These are phyloP conservation scores for Anodontia alba DNA, from an alignment of 2,888 invertebrate species.

Conservation along the genomic window DNA sequence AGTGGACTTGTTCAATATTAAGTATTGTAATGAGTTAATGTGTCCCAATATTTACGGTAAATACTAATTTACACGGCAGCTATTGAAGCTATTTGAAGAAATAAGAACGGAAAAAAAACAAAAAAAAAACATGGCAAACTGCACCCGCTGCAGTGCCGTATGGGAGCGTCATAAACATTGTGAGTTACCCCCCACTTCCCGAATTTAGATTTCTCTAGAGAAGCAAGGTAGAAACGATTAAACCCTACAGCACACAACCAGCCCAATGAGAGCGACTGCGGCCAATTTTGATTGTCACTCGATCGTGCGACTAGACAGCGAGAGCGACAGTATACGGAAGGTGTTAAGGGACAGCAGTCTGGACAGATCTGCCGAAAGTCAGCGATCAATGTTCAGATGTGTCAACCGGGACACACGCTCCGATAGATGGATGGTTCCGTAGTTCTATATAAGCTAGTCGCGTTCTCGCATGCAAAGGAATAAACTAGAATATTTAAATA, in stretches of 20 bases:
- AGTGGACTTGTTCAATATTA: too few species aligned
- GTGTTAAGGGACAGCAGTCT: too few species aligned
- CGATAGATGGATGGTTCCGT: constrained; percentile 22
- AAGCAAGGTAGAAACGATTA: constrained; percentile 65
- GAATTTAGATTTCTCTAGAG: constrained; percentile 64
- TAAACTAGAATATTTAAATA: too few species aligned
- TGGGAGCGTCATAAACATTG: constrained; percentile 71
- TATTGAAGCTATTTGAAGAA: too few species aligned
- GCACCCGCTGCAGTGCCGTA: constrained; percentile 64
- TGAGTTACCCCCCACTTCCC: constrained; percentile 76
- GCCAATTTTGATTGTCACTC: constrained; percentile 67
- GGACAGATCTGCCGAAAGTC: constrained; percentile 79
- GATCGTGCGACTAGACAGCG: constrained; percentile 74
- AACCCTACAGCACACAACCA: constrained; percentile 63
- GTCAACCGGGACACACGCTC: constrained; percentile 80
- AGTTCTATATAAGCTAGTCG: too few species aligned
- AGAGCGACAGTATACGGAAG: constrained; percentile 65
- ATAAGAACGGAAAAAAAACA: too few species aligned
- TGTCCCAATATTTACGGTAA: too few species aligned
- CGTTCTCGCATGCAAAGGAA: too few species aligned
- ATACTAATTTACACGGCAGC: too few species aligned
- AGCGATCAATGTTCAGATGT: constrained; percentile 80
- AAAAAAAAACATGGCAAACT: constrained; percentile 69
- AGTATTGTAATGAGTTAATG: too few species aligned
- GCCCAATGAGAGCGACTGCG: constrained; percentile 55